These are phyloP conservation scores for Cherax destructor DNA, from an alignment of 1,140 invertebrate genomes.

Conservation along the genomic window DNA sequence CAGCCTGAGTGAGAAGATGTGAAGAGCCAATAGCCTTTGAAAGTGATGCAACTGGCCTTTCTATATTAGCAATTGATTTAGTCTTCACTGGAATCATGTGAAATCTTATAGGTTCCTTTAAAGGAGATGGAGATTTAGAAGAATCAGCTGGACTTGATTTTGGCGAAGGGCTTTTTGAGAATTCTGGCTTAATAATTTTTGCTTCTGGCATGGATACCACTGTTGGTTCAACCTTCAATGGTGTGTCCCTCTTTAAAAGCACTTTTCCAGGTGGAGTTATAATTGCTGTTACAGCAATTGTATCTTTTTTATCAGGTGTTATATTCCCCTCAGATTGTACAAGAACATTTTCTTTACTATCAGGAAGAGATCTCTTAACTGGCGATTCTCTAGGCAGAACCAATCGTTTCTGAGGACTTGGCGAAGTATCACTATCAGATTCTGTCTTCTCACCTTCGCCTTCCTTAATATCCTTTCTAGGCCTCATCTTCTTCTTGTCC, in stretches of 20 bases:
- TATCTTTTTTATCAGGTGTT: constrained; percentile 59
- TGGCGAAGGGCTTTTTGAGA: constrained; percentile 57
- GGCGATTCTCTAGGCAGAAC: constrained; percentile 49
- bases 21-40: constrained; percentile 38
- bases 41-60: constrained; percentile 21
- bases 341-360: constrained; percentile 3
- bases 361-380: constrained; percentile 19
- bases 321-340: constrained; percentile 16
- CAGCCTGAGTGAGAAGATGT: constrained; percentile 67
- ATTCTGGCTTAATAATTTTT: constrained; percentile 48
- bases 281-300: background rate
- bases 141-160: constrained; percentile 20
- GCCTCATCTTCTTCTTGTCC: constrained; percentile 60
- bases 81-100: constrained; percentile 41
- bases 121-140: constrained; percentile 3
- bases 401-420: constrained; percentile 42
- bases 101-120: constrained; percentile 56
- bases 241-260: constrained; percentile 36
- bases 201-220: constrained; percentile 16
- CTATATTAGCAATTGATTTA: constrained; percentile 23
- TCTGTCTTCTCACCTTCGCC: constrained; percentile 66
- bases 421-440: constrained; percentile 56
- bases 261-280: constrained; percentile 48
- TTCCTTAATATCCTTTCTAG: constrained; percentile 61
- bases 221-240: constrained; percentile 24